Base-by-base conservation (phyloP, 1,140 invertebrate genomes). In the Drosophila carrolli region DNA sequence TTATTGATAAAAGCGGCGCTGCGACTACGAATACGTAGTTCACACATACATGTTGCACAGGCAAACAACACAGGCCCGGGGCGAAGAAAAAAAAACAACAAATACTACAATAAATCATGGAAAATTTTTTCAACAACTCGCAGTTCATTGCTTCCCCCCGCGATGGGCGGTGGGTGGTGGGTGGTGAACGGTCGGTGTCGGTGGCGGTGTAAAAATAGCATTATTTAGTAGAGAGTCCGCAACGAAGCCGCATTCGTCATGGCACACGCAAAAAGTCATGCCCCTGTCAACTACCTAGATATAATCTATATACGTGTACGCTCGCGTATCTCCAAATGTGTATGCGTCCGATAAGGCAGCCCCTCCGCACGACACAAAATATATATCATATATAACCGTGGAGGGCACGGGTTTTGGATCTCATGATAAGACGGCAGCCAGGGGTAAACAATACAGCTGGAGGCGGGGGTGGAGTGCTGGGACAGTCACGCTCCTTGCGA, bases 201-300 rank as follows among this genome's bases (percentile, higher is more conserved):
- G 55, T 37, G 55, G 37, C n/a, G 38, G 55, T 60, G 73, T 75
- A 74, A 70, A 76, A 84, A 82, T 79, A 77, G 78, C 47, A 76
- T 14, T 50, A 10, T 50, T 50, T 32, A 35, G 56, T 48, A 27
- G 23, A 27, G 46, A 13, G 43, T 14, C 40, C 40, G 40, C 40
- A 7, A 5, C 13, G 38, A 62, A 23, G 58, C 37, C 63, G 68
- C 73, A 89, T 89, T 89, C 84, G 85, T 89, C 84, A 89, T 89
- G 84, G 84, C 84, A 81, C 84, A 84, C 85, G 84, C 84, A 81
- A 81, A 84, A 78, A 89, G 74, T 89, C 84, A 89, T 82, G 67
- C 83, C 67, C 79, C 74, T 56, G 55, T 16, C 54, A 72, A 50
- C 83, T 83, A 74, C 53, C 83, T 67, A 89, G 84, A 89, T 89